Evolutionary conservation across 2,797 vertebrate species (phyloP).

Genomic region (Catamblyrhynchus diadema): DNA sequence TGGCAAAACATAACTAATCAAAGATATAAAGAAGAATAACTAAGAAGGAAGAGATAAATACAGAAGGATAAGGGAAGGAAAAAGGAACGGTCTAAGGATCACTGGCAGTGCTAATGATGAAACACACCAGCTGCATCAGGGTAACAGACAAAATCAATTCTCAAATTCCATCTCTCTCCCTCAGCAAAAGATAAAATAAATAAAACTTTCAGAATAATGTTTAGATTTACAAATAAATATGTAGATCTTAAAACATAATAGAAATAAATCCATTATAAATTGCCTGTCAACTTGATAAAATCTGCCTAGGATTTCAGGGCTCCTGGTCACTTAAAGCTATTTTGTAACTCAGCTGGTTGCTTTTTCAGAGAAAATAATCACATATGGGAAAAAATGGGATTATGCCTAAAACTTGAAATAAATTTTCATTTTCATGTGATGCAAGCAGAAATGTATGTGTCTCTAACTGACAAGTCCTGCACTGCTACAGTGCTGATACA

Average conservation of each 20-base stretch:
- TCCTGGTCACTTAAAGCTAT: background rate
- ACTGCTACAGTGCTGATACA: slow-evolving; percentile 22
- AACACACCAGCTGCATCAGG: background rate
- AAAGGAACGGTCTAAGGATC: background rate
- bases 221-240: background rate
- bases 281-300: slow-evolving; percentile 5
- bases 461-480: slow-evolving; percentile 15
- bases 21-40: background rate
- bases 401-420: slow-evolving; percentile 5
- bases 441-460: slow-evolving; percentile 10
- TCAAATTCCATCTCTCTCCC: background rate
- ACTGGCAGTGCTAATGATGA: background rate
- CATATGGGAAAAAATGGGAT: background rate
- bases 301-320: background rate
- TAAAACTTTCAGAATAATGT: background rate
- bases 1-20: background rate
- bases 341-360: background rate
- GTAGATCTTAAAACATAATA: background rate
- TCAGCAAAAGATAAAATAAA: background rate
- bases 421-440: slow-evolving; percentile 52
- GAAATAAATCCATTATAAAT: background rate
- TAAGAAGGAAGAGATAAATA: background rate
- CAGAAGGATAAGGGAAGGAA: background rate
- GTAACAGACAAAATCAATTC: background rate
- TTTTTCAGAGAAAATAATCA: slow-evolving; percentile 32